Percentiles rank a stretch among this genome's conserved stretches.
Evolutionary conservation across 2,888 invertebrate genomes (phyloP).

Genomic region (Athrips mouffetella): DNA sequence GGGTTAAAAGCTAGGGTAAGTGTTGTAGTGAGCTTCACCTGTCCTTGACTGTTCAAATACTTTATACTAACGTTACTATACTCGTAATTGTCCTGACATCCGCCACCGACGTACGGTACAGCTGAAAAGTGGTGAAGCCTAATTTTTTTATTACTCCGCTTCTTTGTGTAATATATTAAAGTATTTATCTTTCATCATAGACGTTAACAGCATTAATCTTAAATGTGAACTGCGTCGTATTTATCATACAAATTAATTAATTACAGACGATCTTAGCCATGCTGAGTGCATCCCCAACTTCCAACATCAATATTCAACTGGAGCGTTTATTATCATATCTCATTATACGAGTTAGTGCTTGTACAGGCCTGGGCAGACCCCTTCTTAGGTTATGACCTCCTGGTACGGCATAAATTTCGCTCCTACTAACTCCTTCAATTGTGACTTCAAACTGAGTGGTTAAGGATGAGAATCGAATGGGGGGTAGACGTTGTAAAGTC

Average conservation of each 20-base stretch:
- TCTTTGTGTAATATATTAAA: too few species aligned
- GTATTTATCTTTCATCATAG: too few species aligned
- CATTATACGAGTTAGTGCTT: constrained; percentile 78
- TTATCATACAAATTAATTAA: constrained; percentile 25
- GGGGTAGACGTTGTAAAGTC: constrained; percentile 55
- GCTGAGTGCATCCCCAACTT: constrained; percentile 70
- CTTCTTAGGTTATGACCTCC: constrained; percentile 69
- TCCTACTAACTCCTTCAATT: constrained; percentile 29
- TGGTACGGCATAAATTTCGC: constrained; percentile 53
- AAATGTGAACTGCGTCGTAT: constrained; percentile 3
- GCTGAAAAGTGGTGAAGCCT: too few species aligned
- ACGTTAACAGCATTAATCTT: neutral
- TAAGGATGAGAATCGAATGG: constrained; percentile 37
- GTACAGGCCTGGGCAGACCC: constrained; percentile 56
- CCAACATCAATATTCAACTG: constrained; percentile 74
- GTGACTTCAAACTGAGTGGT: constrained; percentile 30
- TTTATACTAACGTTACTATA: too few species aligned
- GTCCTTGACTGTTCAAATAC: too few species aligned
- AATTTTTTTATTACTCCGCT: too few species aligned
- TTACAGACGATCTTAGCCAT: constrained; percentile 51
- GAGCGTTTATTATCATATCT: constrained; percentile 78
- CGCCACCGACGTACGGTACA: too few species aligned
- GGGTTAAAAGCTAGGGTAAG: too few species aligned
- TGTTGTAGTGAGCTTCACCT: too few species aligned
- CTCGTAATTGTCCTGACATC: too few species aligned